These are phyloP conservation scores for Hyles euphorbiae DNA, from an alignment of 1,140 invertebrate genomes.

Conservation along the genomic window DNA sequence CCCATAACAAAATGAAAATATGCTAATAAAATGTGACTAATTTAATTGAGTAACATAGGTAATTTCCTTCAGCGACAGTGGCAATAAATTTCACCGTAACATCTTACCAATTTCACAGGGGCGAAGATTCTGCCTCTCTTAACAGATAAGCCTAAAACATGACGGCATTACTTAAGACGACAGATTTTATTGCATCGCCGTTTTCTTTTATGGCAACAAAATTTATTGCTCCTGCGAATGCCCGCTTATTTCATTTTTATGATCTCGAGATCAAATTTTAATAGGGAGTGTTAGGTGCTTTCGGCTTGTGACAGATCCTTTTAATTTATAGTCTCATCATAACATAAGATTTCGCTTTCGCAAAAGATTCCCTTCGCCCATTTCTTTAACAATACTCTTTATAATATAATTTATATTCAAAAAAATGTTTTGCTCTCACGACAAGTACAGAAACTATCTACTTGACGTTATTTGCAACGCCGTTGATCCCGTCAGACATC, in stretches of 20 bases:
- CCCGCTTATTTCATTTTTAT: conserved; percentile 28
- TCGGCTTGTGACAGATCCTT: no score
- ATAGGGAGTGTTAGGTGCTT: neutral
- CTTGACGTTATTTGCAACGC: no score
- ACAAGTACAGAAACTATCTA: no score
- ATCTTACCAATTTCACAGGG: conserved; percentile 32
- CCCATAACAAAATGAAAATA: no score
- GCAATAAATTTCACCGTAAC: conserved; percentile 23
- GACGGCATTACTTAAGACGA: conserved; percentile 39
- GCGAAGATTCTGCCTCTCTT: conserved; percentile 29
- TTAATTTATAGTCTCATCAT: no score
- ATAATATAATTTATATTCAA: no score
- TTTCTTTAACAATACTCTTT: no score
- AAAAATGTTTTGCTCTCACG: no score
- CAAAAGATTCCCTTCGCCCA: no score
- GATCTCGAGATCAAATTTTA: conserved; percentile 22
- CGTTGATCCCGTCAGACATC: no score
- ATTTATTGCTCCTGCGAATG: conserved; percentile 35
- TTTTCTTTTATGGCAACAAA: conserved; percentile 42
- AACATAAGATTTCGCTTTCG: no score
- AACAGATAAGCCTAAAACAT: conserved; percentile 43
- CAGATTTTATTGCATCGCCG: conserved; percentile 44
- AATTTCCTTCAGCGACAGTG: neutral
- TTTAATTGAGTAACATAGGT: conserved; percentile 7
- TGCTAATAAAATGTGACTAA: neutral